Percentiles rank a stretch among this genome's conserved stretches.
Conservation (phyloP, 2,888 invertebrate genomes). For the Hypolimnas misippus region DNA sequence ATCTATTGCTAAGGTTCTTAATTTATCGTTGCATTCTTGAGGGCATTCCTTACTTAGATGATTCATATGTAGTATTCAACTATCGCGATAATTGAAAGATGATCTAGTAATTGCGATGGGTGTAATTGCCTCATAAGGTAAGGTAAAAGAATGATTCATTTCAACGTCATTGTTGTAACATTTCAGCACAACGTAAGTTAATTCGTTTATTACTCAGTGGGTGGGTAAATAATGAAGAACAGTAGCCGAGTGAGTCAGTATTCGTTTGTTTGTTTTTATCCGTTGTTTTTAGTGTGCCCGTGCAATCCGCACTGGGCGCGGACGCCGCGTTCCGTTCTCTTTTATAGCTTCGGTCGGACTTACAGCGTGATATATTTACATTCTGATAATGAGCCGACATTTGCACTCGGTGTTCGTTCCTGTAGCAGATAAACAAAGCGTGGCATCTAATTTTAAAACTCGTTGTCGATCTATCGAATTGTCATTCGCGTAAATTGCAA, state of each 20-base stretch:
- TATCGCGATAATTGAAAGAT: conserved; percentile 17
- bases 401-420: conserved; percentile 47
- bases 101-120: conserved; percentile 17
- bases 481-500: conserved; percentile 2
- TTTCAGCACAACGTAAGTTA: background rate
- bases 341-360: conserved; percentile 64
- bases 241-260: background rate
- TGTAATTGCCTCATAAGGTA: background rate
- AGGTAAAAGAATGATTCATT: no score
- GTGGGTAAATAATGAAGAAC: background rate
- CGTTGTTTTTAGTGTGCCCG: conserved; percentile 70
- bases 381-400: conserved; percentile 47
- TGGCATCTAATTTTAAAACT: conserved; percentile 23
- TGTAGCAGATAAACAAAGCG: conserved; percentile 38
- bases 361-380: conserved; percentile 44
- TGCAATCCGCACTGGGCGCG: conserved; percentile 79
- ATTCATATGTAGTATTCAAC: conserved; percentile 35
- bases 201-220: background rate
- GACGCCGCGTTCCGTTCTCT: conserved; percentile 44
- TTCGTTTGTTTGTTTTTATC: conserved; percentile 27
- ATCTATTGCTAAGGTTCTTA: conserved; percentile 39
- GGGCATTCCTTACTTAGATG: conserved; percentile 42
- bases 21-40: conserved; percentile 43
- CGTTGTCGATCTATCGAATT: conserved; percentile 4
- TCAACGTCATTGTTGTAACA: background rate